phyloP scores from a whole-genome alignment of 64 coral and sea anemone genomes.

The Trachythela sp. region DNA sequence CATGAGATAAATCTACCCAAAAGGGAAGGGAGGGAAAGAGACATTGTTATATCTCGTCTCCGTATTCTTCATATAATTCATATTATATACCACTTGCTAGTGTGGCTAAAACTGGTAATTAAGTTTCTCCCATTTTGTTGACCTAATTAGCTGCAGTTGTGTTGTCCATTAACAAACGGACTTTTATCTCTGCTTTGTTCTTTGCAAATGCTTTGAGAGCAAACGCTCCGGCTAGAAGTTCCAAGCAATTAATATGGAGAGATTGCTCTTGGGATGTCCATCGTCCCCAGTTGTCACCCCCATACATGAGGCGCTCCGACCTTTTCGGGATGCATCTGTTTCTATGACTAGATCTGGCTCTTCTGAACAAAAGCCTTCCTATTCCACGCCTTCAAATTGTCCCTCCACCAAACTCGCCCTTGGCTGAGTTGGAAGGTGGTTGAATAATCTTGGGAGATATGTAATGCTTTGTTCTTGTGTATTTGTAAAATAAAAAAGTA shows the following conservation, averaged over 20 bases:
- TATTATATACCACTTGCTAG: no score
- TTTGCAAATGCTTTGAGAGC: background rate
- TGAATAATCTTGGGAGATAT: background rate
- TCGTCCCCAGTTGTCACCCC: background rate
- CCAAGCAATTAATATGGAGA: constrained; percentile 7
- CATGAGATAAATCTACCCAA: no score
- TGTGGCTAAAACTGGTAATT: background rate
- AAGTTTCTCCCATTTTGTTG: background rate
- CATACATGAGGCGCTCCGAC: background rate
- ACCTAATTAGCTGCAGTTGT: background rate
- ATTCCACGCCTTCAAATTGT: background rate
- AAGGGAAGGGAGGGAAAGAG: no score
- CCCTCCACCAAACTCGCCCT: background rate
- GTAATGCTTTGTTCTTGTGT: background rate
- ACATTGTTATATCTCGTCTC: no score
- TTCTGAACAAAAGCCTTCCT: background rate
- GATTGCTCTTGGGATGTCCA: background rate
- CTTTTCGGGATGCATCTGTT: background rate
- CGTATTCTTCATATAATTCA: no score
- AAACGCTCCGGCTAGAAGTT: background rate
- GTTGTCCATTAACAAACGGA: background rate
- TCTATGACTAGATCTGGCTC: background rate
- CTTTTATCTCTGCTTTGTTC: background rate
- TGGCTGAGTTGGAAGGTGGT: background rate
- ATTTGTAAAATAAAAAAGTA: background rate